phyloP scores from a whole-genome alignment of 2,797 vertebrate genomes.

The Acipenser transmontanus region DNA sequence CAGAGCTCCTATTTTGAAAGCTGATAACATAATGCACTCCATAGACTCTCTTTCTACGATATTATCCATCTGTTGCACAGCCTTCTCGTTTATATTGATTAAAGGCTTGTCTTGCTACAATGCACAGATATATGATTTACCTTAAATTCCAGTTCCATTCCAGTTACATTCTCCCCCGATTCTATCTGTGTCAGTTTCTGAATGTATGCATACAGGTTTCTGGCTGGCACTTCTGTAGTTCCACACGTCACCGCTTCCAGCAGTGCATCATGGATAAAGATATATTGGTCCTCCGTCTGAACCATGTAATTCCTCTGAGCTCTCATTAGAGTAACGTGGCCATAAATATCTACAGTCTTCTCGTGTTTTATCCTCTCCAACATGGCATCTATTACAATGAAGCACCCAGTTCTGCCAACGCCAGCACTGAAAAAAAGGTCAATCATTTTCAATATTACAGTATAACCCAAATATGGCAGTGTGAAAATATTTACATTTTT shows the following conservation, averaged over 20 bases:
- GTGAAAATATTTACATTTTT: no score
- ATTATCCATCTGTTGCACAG: no score
- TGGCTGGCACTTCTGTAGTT: constrained; percentile 97
- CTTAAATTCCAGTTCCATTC: constrained; percentile 99
- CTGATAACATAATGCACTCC: no score
- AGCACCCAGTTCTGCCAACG: constrained; percentile 94
- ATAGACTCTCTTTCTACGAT: no score
- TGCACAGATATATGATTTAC: constrained; percentile 46
- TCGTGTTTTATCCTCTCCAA: constrained; percentile 97
- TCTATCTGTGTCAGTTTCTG: constrained; percentile 98
- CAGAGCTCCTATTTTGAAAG: no score
- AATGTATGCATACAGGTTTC: constrained; percentile 97
- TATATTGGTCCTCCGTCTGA: constrained; percentile 98
- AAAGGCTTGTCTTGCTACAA: no score
- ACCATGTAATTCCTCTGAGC: constrained; percentile 99
- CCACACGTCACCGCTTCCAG: constrained; percentile 96
- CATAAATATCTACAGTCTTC: constrained; percentile 98
- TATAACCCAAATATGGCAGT: background rate
- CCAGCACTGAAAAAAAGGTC: constrained; percentile 67
- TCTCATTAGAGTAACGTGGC: constrained; percentile 96
- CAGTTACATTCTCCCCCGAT: constrained; percentile 92
- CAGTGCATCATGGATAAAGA: constrained; percentile 97
- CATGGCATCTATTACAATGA: constrained; percentile 99
- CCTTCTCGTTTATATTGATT: no score
- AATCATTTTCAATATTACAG: constrained; percentile 16